Base-by-base conservation (phyloP, 1,140 invertebrate species). In the Thaumetopoea pityocampa region DNA sequence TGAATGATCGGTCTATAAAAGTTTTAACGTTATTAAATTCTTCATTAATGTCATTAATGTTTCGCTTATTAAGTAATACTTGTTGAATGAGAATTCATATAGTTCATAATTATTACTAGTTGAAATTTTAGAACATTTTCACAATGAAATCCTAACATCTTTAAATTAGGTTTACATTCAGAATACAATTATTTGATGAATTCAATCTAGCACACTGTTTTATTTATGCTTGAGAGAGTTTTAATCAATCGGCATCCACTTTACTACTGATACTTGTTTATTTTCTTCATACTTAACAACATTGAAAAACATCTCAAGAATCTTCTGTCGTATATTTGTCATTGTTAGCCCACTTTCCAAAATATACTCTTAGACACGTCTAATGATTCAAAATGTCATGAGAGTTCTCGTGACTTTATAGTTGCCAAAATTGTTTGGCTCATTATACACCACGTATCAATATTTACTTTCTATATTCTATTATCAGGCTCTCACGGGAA, bases 371-470 rank as follows among this genome's bases (percentile, higher is more conserved):
- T 36, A 24, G 37, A 40, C 28, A 32, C 36, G 17, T 10, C 44
- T 61, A 59, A 64, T 64, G 52, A 50, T 57, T 49, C 43, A 45
- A 36, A 52, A 43, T 54, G 44, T 36, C 50, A 38, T 38, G 47
- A 43, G 45, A 58, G 33, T 53, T 51, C 46, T 52, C 45, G 45
- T 49, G 32, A 51, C 38, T 50, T 10, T 53, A 50, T 42, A 47
- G 47, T 58, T 58, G 48, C 51, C 54, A 60, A 61, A 59, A 51
- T 52, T 49, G 32, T 51, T 56, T 38, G 23, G 49, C 52, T 55
- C 47, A 48, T 55, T 58, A 55, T n/a, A n/a, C n/a, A n/a, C n/a
- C n/a, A 42, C 23, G 24, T 27, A 41, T 42, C 33, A 29, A 38
- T 28, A 16, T 44, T 37, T 10, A 12, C 38, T 29, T 35, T 48